phyloP scores from a whole-genome alignment of 1,140 invertebrate genomes.

The Sweltsa coloradensis region DNA sequence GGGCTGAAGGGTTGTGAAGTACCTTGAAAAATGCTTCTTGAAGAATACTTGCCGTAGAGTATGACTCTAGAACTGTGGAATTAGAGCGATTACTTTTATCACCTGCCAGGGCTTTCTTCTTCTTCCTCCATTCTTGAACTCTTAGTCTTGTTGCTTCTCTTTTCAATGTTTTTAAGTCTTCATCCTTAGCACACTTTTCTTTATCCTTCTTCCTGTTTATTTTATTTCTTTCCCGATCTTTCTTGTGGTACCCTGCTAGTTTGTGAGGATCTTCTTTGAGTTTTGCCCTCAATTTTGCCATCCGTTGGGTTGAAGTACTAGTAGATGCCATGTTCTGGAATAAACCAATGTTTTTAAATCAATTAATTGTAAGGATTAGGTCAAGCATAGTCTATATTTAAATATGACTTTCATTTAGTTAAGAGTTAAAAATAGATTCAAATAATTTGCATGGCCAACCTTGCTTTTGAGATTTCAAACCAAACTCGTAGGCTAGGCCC shows the following conservation, averaged over 20 bases:
- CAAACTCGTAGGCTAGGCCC: no score
- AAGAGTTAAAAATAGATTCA: no score
- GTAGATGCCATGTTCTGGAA: slow-evolving; percentile 1
- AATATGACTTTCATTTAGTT: no score
- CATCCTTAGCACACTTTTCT: background rate
- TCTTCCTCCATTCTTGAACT: slow-evolving; percentile 1
- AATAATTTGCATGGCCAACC: no score
- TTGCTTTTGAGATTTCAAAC: no score
- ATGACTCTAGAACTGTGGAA: background rate
- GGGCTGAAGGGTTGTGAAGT: background rate
- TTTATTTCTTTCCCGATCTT: background rate
- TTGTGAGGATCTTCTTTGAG: background rate
- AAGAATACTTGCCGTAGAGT: background rate
- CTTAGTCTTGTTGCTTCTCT: slow-evolving; percentile 1
- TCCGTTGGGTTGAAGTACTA: background rate
- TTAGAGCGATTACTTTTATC: background rate
- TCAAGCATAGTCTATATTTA: no score
- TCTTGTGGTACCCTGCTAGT: slow-evolving; percentile 1
- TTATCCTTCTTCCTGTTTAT: slow-evolving; percentile 1
- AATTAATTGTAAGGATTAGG: no score
- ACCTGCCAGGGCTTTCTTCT: no score
- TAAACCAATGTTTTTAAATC: no score
- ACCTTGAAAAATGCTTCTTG: slow-evolving; percentile 1
- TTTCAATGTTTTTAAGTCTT: background rate
- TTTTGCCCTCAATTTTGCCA: slow-evolving; percentile 3